A percentile compares a stretch with the other conserved stretches of the same genome.
These are phyloP conservation scores for Ctenopoma multispine DNA, from an alignment of 2,797 vertebrate genomes.

Conservation along the genomic window DNA sequence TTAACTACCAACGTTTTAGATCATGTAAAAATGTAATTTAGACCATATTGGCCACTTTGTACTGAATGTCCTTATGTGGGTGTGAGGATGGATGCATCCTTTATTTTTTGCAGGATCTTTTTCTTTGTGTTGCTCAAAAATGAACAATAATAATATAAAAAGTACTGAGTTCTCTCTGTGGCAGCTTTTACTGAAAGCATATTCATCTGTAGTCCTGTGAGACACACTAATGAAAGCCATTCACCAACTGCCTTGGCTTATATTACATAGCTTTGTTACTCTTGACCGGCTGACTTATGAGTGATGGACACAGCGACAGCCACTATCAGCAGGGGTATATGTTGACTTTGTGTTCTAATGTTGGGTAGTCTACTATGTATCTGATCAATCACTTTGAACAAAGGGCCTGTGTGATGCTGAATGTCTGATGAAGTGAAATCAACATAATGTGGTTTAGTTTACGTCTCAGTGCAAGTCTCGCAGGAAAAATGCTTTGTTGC, in stretches of 20 bases:
- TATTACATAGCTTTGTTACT: conserved; percentile 53
- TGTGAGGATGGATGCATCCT: background rate
- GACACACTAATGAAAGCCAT: conserved; percentile 26
- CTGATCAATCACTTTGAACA: conserved; percentile 74
- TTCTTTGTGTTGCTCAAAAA: background rate
- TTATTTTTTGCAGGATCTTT: background rate
- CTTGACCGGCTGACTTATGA: conserved; percentile 37
- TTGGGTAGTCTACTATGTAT: conserved; percentile 38
- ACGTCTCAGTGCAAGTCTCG: conserved; percentile 28
- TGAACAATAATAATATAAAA: conserved; percentile 5
- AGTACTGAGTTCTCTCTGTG: background rate
- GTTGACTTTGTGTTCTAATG: conserved; percentile 61
- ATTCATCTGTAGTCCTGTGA: conserved; percentile 16
- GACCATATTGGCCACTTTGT: conserved; percentile 16
- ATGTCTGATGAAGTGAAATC: conserved; percentile 69
- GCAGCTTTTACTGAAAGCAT: conserved; percentile 14
- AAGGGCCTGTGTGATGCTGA: conserved; percentile 58
- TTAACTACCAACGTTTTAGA: conserved; percentile 8
- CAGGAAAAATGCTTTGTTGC: conserved; percentile 35
- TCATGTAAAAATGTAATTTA: conserved; percentile 8
- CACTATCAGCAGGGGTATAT: conserved; percentile 48
- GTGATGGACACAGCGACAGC: conserved; percentile 57
- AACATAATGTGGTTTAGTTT: conserved; percentile 51
- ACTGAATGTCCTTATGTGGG: background rate
- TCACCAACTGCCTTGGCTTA: conserved; percentile 33